A percentile compares a stretch with the other conserved stretches of the same genome.
Conservation (phyloP, 2,113 vertebrate species). For the Daubentonia madagascariensis region DNA sequence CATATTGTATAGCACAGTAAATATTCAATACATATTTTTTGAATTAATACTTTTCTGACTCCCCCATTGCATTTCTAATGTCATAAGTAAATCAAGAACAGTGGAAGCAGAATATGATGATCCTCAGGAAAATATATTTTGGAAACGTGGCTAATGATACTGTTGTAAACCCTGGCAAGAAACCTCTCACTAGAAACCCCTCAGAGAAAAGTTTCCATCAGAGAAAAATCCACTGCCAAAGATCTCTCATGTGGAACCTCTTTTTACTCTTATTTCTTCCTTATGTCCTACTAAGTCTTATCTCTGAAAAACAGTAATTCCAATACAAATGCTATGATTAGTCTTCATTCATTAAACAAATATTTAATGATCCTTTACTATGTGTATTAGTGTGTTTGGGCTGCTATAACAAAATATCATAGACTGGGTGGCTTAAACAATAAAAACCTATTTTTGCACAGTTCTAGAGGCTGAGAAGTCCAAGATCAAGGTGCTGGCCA, state of each 20-base stretch:
- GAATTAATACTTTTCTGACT: conserved; percentile 20
- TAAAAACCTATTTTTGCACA: neutral
- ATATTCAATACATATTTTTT: neutral
- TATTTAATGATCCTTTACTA: neutral
- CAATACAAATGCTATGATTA: conserved; percentile 8
- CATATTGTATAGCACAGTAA: neutral
- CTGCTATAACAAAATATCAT: neutral
- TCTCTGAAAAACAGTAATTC: conserved; percentile 15
- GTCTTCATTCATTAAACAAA: neutral
- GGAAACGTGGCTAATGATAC: neutral
- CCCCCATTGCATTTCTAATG: neutral
- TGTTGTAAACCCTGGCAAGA: neutral
- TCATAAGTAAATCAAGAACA: conserved; percentile 23
- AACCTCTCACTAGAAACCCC: neutral
- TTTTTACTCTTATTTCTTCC: neutral
- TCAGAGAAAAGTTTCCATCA: neutral
- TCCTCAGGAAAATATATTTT: neutral
- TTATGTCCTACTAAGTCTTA: neutral
- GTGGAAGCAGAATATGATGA: neutral
- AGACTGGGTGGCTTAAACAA: neutral
- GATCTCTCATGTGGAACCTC: neutral
- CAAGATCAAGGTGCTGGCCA: neutral
- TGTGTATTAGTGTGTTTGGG: neutral
- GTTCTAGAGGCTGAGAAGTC: neutral
- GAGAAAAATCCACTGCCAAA: neutral